phyloP scores from a whole-genome alignment of 2,113 vertebrate genomes.

The Pollachius pollachius region DNA sequence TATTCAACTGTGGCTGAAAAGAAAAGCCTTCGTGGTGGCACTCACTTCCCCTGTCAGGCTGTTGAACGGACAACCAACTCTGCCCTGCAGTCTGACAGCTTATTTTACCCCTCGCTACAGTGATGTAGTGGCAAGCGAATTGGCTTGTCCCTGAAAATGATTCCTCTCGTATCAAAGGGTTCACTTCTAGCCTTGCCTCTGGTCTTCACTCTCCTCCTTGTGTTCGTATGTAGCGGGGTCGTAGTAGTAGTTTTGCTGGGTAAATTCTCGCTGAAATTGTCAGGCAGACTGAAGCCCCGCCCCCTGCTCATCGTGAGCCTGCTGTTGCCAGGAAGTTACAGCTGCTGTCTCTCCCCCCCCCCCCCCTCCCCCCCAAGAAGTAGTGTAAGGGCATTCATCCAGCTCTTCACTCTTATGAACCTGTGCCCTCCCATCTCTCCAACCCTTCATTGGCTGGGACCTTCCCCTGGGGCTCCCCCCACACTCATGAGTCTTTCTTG shows the following conservation, averaged over 20 bases:
- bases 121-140: constrained; percentile 1
- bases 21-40: too few species aligned
- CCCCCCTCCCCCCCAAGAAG: constrained; percentile 42
- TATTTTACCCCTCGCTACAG: constrained; percentile 2
- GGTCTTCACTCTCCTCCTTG: background rate
- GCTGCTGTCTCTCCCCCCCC: constrained; percentile 42
- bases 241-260: constrained; percentile 16
- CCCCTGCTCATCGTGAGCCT: constrained; percentile 51
- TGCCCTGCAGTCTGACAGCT: too few species aligned
- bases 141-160: background rate
- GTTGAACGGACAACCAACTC: too few species aligned
- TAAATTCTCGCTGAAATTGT: constrained; percentile 70
- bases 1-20: too few species aligned
- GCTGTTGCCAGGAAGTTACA: constrained; percentile 50
- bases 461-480: background rate
- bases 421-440: constrained; percentile 17
- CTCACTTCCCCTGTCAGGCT: too few species aligned
- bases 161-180: constrained; percentile 18
- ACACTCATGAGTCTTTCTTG: background rate
- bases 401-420: constrained; percentile 25
- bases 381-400: constrained; percentile 38
- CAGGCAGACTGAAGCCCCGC: constrained; percentile 40
- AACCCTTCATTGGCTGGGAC: background rate
- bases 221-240: constrained; percentile 21
- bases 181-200: background rate